Percentiles rank a stretch among this genome's conserved stretches.
phyloP scores from a whole-genome alignment of 2,888 invertebrate species.

The Drosophila formosana region DNA sequence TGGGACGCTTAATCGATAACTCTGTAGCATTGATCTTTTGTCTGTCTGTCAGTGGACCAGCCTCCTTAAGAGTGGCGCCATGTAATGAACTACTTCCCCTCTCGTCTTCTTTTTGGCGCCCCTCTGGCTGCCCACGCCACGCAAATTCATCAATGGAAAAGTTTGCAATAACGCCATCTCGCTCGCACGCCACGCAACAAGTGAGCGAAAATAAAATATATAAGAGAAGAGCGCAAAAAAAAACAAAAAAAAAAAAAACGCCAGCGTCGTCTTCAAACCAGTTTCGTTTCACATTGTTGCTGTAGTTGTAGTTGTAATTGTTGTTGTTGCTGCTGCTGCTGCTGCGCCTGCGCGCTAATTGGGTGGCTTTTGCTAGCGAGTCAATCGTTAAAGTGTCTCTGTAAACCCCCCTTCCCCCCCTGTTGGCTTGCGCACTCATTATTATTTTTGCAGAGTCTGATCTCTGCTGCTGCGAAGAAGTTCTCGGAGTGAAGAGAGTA shows the following conservation, averaged over 20 bases:
- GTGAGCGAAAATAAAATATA: conserved; percentile 44
- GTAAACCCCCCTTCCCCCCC: conserved; percentile 10
- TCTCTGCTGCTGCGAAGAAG: conserved; percentile 25
- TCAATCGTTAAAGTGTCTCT: conserved; percentile 37
- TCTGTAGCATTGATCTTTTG: not conserved
- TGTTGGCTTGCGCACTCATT: conserved; percentile 8
- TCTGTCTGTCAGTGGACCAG: conserved; percentile 43
- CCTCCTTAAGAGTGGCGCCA: conserved; percentile 12
- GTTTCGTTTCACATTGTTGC: conserved; percentile 52
- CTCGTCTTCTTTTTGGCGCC: not conserved
- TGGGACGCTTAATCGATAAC: not conserved
- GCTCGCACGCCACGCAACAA: conserved; percentile 58
- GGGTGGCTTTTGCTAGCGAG: conserved; percentile 55
- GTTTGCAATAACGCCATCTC: conserved; percentile 72
- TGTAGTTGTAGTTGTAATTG: conserved; percentile 28
- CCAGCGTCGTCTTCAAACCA: conserved; percentile 59
- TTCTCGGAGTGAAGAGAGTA: conserved; percentile 17
- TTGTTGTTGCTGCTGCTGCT: conserved; percentile 37
- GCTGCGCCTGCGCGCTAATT: conserved; percentile 74
- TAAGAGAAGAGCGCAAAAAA: conserved; percentile 7
- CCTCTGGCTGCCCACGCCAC: not conserved
- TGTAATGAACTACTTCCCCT: not conserved
- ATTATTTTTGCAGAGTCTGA: conserved; percentile 31
- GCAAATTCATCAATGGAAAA: conserved; percentile 78
- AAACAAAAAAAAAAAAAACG: conserved; percentile 1